Evolutionary conservation across 2,888 invertebrate species (phyloP).

Genomic region (Caenorhabditis panamensis): DNA sequence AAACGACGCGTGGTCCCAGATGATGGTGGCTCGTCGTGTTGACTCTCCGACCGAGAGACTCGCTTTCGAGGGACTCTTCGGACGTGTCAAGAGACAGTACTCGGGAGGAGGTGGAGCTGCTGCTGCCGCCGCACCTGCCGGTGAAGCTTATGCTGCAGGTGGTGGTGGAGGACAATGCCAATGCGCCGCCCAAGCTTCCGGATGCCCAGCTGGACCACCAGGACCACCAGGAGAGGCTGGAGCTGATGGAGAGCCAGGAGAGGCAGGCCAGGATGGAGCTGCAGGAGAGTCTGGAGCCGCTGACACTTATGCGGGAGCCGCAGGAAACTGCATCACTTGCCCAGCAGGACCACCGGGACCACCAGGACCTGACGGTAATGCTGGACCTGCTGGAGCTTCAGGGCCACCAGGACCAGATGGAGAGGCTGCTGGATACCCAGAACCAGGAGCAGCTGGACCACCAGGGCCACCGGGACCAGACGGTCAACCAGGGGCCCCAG

Average conservation of each 20-base stretch:
- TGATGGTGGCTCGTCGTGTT: slow-evolving; percentile 57
- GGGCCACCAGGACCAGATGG: slow-evolving; percentile 61
- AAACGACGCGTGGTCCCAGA: slow-evolving; percentile 66
- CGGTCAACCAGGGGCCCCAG: no score
- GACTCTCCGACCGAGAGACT: slow-evolving; percentile 52
- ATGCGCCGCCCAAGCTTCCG: slow-evolving; percentile 57
- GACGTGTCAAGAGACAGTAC: slow-evolving; percentile 48
- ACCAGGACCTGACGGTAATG: slow-evolving; percentile 62
- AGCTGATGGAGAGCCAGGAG: slow-evolving; percentile 58
- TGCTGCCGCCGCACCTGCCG: slow-evolving; percentile 20
- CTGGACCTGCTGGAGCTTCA: slow-evolving; percentile 54
- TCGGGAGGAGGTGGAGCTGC: slow-evolving; percentile 9
- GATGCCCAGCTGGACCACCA: slow-evolving; percentile 73
- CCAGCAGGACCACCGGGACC: slow-evolving; percentile 64
- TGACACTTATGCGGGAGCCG: slow-evolving; percentile 56
- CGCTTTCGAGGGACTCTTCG: slow-evolving; percentile 59
- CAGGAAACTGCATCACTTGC: slow-evolving; percentile 60
- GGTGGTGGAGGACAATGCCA: slow-evolving; percentile 23
- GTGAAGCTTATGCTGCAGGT: slow-evolving; percentile 14
- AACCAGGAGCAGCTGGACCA: slow-evolving; percentile 58
- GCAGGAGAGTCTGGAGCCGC: slow-evolving; percentile 49
- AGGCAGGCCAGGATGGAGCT: slow-evolving; percentile 56
- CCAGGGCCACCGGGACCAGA: slow-evolving; percentile 66
- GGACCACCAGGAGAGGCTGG: slow-evolving; percentile 69
- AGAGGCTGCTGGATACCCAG: slow-evolving; percentile 40